These are phyloP conservation scores for Brienomyrus longianalis DNA, from an alignment of 2,113 vertebrate species.

Conservation along the genomic window DNA sequence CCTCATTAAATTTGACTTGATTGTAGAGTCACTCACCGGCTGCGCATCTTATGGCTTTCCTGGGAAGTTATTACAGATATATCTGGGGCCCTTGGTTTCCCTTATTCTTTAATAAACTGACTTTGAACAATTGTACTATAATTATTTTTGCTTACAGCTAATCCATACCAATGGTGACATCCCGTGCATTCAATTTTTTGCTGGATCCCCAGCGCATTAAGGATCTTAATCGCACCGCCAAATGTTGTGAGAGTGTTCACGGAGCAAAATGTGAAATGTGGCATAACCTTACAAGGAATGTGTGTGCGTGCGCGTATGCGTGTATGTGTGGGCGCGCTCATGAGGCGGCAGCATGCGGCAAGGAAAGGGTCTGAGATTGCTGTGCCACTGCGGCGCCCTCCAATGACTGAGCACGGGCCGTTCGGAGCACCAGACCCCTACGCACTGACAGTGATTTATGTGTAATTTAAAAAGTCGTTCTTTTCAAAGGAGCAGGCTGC, in stretches of 20 bases:
- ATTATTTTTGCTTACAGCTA: neutral
- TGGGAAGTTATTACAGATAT: neutral
- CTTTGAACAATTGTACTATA: slow-evolving; percentile 5
- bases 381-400: slow-evolving; percentile 38
- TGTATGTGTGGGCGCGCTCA: slow-evolving; percentile 23
- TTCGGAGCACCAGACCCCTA: slow-evolving; percentile 45
- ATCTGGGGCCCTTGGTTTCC: neutral
- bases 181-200: neutral
- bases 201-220: slow-evolving; percentile 1
- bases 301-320: neutral
- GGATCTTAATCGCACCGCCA: neutral
- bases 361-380: slow-evolving; percentile 37
- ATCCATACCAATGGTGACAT: neutral
- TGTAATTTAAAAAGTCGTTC: slow-evolving; percentile 68
- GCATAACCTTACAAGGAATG: neutral
- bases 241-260: neutral
- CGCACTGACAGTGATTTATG: slow-evolving; percentile 64
- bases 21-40: neutral
- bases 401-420: slow-evolving; percentile 33
- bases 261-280: slow-evolving; percentile 3
- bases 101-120: slow-evolving; percentile 6
- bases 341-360: slow-evolving; percentile 27
- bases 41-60: neutral
- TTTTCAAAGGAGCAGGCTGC: slow-evolving; percentile 60
- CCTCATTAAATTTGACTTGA: slow-evolving; percentile 5